Conservation (phyloP, 2,888 invertebrate genomes). For the Congeria kusceri region DNA sequence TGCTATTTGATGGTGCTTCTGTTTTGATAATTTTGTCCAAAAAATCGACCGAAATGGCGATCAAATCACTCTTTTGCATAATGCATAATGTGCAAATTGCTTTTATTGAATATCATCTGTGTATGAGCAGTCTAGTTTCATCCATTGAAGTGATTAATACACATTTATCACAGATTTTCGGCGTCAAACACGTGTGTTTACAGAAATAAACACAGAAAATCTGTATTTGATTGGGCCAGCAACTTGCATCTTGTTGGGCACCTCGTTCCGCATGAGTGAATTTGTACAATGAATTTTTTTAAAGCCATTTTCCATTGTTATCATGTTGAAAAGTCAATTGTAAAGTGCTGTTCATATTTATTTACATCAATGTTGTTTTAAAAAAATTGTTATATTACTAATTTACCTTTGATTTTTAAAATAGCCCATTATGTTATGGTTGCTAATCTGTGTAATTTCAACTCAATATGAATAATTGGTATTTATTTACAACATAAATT, state of each 20-base stretch:
- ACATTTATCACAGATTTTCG: not conserved
- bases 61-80: conserved; percentile 80
- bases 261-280: conserved; percentile 50
- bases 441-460: no score
- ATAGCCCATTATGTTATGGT: no score
- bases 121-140: not conserved
- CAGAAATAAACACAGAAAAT: conserved; percentile 63
- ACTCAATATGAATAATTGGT: no score
- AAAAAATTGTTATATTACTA: no score
- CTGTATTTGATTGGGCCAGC: conserved; percentile 60
- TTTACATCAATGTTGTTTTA: no score
- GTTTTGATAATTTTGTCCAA: conserved; percentile 78
- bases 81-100: conserved; percentile 59
- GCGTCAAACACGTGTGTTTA: conserved; percentile 56
- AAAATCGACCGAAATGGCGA: conserved; percentile 83
- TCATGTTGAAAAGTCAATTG: conserved; percentile 2
- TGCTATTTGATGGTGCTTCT: conserved; percentile 73
- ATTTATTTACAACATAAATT: no score
- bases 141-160: not conserved
- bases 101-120: no score
- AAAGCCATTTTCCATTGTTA: not conserved
- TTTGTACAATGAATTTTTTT: not conserved
- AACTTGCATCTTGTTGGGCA: conserved; percentile 44
- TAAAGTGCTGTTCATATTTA: not conserved
- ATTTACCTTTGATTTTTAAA: no score